Evolutionary conservation across 2,797 vertebrate species (phyloP).

Genomic region (Manis crassicaudata): DNA sequence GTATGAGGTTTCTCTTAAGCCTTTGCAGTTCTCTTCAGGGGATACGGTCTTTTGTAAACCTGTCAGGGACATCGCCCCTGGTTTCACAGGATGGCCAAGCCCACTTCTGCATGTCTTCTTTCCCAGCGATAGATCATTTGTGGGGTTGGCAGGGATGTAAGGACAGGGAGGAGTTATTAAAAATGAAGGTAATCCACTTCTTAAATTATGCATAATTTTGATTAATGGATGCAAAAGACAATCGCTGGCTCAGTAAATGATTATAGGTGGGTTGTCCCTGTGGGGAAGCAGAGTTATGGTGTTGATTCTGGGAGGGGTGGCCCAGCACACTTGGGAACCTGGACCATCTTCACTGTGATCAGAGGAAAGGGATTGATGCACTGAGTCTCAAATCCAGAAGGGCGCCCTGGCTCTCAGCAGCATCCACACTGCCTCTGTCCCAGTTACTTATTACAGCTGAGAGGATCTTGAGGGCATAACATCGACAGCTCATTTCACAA

Average conservation of each 20-base stretch:
- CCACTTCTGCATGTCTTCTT: not conserved
- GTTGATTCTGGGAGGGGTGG: not conserved
- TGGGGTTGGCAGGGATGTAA: not conserved
- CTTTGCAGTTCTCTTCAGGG: not conserved
- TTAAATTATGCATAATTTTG: conserved; percentile 23
- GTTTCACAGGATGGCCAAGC: not conserved
- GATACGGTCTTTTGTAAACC: not conserved
- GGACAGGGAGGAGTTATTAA: not conserved
- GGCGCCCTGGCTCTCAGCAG: not conserved
- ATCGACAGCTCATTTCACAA: not conserved
- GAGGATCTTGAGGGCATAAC: not conserved
- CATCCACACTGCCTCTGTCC: not conserved
- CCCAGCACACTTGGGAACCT: not conserved
- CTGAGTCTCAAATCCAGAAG: not conserved
- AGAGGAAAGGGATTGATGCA: not conserved
- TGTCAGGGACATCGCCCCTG: not conserved
- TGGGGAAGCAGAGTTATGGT: not conserved
- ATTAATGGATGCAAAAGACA: not conserved
- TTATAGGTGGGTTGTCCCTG: not conserved
- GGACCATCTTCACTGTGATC: not conserved
- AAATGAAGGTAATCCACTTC: not conserved
- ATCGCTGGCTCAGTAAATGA: not conserved
- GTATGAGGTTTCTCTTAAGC: not conserved
- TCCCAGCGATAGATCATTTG: not conserved
- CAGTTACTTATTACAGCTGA: not conserved